A percentile compares a stretch with the other conserved stretches of the same genome.
Evolutionary conservation across 1,140 invertebrate genomes (phyloP).

Genomic region (Magallana ariakensis): DNA sequence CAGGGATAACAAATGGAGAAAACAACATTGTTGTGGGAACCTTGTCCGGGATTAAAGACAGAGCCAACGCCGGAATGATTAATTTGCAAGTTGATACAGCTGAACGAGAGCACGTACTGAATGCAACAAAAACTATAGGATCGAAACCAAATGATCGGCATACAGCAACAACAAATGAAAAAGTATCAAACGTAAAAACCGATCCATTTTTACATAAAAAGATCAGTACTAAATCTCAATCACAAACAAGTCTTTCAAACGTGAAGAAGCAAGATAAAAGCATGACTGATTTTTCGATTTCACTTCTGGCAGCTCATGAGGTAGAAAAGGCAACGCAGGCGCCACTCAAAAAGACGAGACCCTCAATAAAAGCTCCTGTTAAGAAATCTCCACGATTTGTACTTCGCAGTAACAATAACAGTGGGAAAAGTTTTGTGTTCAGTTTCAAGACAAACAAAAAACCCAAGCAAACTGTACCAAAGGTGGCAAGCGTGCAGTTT

Average conservation of each 20-base stretch:
- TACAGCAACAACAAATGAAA: neutral
- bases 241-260: neutral
- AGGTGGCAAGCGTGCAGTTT: neutral
- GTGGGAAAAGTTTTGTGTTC: conserved; percentile 1
- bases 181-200: neutral
- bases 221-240: too few relatives aligned
- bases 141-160: neutral
- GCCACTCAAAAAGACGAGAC: neutral
- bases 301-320: conserved; percentile 7
- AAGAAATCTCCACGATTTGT: conserved; percentile 10
- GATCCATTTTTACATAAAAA: neutral
- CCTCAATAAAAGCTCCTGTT: neutral
- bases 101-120: neutral
- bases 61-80: neutral
- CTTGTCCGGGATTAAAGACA: neutral
- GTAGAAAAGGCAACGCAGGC: neutral
- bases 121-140: neutral
- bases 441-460: conserved; percentile 19
- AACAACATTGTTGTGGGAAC: conserved; percentile 25
- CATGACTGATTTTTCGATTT: neutral
- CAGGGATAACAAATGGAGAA: conserved; percentile 21
- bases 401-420: neutral
- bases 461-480: neutral
- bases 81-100: conserved; percentile 8
- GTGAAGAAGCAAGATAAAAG: neutral